A percentile compares a stretch with the other conserved stretches of the same genome.
Conservation (phyloP, 2,888 invertebrate genomes). For the Automeris io region DNA sequence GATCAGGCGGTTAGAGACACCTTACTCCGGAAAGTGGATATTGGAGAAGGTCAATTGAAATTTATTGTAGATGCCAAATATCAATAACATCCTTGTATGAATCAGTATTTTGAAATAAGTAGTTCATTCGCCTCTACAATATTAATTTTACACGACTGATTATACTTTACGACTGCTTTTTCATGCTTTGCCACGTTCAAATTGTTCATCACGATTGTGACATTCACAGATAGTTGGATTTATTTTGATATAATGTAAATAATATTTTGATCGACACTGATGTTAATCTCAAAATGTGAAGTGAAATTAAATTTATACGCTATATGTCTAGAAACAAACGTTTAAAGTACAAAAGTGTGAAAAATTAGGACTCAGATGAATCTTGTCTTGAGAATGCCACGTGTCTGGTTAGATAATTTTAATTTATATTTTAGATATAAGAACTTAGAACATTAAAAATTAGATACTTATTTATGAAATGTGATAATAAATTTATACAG, state of each 20-base stretch:
- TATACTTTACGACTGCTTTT: constrained; percentile 27
- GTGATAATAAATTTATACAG: constrained; percentile 73
- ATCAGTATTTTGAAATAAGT: constrained; percentile 64
- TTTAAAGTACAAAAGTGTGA: constrained; percentile 40
- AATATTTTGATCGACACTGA: constrained; percentile 21
- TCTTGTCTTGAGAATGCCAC: constrained; percentile 28
- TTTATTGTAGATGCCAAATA: constrained; percentile 8
- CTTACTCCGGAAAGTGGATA: constrained; percentile 70
- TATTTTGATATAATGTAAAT: constrained; percentile 18
- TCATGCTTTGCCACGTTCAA: constrained; percentile 37
- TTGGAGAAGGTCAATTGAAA: constrained; percentile 60
- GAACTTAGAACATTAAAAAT: constrained; percentile 49
- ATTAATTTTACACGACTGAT: constrained; percentile 28
- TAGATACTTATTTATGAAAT: constrained; percentile 68
- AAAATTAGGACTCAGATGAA: constrained; percentile 23
- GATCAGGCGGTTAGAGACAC: constrained; percentile 63
- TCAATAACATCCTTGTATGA: constrained; percentile 33
- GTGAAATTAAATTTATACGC: constrained; percentile 21
- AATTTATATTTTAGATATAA: constrained; percentile 65
- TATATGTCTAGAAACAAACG: constrained; percentile 18
- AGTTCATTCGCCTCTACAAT: constrained; percentile 28
- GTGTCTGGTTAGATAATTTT: constrained; percentile 51
- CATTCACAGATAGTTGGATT: constrained; percentile 35
- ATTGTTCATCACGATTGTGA: constrained; percentile 46
- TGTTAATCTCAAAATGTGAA: constrained; percentile 19